Conservation (phyloP, 2,888 invertebrate species). For the Ceramica pisi region DNA sequence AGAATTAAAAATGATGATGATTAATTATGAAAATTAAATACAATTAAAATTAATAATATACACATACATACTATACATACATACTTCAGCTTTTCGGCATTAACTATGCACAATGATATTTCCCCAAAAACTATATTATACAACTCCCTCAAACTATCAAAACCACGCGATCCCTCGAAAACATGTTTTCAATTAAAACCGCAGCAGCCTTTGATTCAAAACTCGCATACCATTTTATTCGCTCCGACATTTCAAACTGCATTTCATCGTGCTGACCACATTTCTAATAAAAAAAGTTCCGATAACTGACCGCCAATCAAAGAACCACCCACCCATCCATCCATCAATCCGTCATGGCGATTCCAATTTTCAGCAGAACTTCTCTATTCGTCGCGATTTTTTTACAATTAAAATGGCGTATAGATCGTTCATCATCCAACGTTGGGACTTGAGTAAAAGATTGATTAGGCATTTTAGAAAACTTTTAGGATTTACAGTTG, state of each 20-base stretch:
- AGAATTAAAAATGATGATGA: too few species aligned
- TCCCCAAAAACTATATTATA: background rate
- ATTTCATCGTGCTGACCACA: conserved; percentile 39
- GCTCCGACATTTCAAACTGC: conserved; percentile 39
- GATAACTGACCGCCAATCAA: conserved; percentile 82
- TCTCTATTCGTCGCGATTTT: conserved; percentile 49
- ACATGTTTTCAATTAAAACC: conserved; percentile 24
- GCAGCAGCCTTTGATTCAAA: conserved; percentile 22
- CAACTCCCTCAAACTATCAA: background rate
- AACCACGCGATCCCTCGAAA: conserved; percentile 1
- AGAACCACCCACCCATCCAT: conserved; percentile 77
- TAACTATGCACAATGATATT: background rate
- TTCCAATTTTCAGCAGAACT: conserved; percentile 75
- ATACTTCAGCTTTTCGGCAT: too few species aligned
- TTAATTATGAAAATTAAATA: too few species aligned
- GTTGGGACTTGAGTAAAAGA: conserved; percentile 14
- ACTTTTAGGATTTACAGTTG: conserved; percentile 24
- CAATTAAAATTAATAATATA: too few species aligned
- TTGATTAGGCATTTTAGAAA: conserved; percentile 27
- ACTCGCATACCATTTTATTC: conserved; percentile 7
- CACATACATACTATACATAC: too few species aligned
- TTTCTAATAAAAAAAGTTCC: conserved; percentile 54
- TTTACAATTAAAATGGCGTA: conserved; percentile 53
- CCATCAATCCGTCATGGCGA: conserved; percentile 67
- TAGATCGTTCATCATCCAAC: conserved; percentile 39